phyloP scores from a whole-genome alignment of 2,113 vertebrate genomes.

The Oncorhynchus tshawytscha region DNA sequence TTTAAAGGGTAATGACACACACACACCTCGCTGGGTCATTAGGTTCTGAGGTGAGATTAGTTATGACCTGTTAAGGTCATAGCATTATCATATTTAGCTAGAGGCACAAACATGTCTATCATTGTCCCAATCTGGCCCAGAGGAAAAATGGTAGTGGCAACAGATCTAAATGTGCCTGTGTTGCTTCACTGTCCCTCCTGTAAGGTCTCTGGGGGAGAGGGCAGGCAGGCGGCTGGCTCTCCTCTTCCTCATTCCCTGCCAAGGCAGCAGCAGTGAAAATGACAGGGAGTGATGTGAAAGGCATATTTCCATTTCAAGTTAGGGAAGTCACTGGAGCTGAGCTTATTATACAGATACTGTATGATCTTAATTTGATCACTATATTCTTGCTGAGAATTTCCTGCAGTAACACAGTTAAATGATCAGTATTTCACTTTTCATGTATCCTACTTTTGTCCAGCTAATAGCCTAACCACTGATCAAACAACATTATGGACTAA shows the following conservation, averaged over 20 bases:
- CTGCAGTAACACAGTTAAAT: too few species aligned
- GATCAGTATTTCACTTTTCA: too few species aligned
- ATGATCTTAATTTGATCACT: too few species aligned
- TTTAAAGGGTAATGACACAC: slow-evolving; percentile 15
- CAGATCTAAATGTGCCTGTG: slow-evolving; percentile 37
- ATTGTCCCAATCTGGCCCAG: slow-evolving; percentile 15
- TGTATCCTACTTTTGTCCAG: too few species aligned
- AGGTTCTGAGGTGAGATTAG: slow-evolving; percentile 15
- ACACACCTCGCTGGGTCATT: slow-evolving; percentile 3
- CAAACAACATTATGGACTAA: too few species aligned
- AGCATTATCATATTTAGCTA: slow-evolving; percentile 44
- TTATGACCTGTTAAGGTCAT: slow-evolving; percentile 21
- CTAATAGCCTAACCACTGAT: too few species aligned
- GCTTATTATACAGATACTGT: slow-evolving; percentile 39
- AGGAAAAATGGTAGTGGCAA: slow-evolving; percentile 31
- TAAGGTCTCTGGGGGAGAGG: slow-evolving; percentile 34
- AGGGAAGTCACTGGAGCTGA: slow-evolving; percentile 49
- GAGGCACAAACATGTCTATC: slow-evolving; percentile 34
- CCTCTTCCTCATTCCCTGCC: slow-evolving; percentile 25
- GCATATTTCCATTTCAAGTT: slow-evolving; percentile 44
- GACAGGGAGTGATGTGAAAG: slow-evolving; percentile 26
- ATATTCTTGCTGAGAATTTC: too few species aligned
- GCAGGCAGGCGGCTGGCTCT: slow-evolving; percentile 41
- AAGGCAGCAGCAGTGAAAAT: slow-evolving; percentile 40
- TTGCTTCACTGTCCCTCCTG: slow-evolving; percentile 14